A percentile compares a stretch with the other conserved stretches of the same genome.
Evolutionary conservation across 2,888 invertebrate genomes (phyloP).

Genomic region (Pterostichus madidus): DNA sequence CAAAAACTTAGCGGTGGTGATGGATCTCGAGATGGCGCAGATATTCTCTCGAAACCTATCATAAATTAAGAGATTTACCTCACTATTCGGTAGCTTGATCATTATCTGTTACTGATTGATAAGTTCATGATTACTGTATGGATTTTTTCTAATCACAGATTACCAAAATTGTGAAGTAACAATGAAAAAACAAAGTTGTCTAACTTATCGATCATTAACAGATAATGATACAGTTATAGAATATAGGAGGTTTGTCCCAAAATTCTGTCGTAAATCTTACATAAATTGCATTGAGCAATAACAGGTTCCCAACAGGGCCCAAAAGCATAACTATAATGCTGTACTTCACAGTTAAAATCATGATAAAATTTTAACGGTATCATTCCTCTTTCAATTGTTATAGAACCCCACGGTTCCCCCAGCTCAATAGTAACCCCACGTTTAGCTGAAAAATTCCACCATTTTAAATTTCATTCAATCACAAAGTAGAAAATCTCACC

Average conservation of each 20-base stretch:
- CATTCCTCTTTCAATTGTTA: constrained; percentile 93
- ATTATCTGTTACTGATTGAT: too few species aligned
- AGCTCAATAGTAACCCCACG: constrained; percentile 89
- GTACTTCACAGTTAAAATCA: constrained; percentile 96
- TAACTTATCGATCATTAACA: too few species aligned
- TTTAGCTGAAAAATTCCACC: constrained; percentile 79
- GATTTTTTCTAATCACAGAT: too few species aligned
- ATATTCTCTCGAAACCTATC: constrained; percentile 90
- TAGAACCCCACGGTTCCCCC: constrained; percentile 91
- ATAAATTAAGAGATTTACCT: constrained; percentile 68
- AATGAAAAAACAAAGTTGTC: too few species aligned
- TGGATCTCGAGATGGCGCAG: constrained; percentile 93
- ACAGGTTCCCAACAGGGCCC: constrained; percentile 99
- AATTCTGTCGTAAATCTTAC: constrained; percentile 75
- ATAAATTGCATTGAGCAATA: constrained; percentile 91
- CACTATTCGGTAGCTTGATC: too few species aligned
- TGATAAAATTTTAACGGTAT: constrained; percentile 98
- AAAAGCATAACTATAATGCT: constrained; percentile 94
- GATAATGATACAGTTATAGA: too few species aligned
- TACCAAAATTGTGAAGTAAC: too few species aligned
- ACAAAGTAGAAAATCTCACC: constrained; percentile 70
- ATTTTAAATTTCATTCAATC: too few species aligned
- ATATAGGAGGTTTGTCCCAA: too few species aligned
- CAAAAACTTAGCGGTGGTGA: constrained; percentile 97
- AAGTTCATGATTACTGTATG: too few species aligned